Conservation (phyloP, 2,888 invertebrate genomes). For the Seira sanloemensis region DNA sequence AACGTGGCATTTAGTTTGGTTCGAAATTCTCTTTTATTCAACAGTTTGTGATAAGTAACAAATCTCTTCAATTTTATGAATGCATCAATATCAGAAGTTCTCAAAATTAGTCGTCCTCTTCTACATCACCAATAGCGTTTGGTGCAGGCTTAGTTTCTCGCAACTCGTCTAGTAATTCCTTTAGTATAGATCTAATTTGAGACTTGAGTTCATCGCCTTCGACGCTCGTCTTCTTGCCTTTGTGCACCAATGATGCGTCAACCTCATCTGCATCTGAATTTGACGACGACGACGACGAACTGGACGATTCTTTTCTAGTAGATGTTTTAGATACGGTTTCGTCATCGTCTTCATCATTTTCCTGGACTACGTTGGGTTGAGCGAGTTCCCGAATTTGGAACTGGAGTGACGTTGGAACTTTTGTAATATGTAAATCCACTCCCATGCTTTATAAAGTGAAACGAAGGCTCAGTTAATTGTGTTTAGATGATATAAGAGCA, state of each 20-base stretch:
- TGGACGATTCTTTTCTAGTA: neutral
- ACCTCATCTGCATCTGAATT: neutral
- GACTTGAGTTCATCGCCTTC: conserved; percentile 16
- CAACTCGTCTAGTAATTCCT: conserved; percentile 33
- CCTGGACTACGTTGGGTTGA: conserved; percentile 21
- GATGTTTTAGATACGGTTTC: neutral
- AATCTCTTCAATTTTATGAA: too few relatives aligned
- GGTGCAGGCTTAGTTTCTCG: too few relatives aligned
- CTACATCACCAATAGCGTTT: neutral
- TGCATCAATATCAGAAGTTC: neutral
- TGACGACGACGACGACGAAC: neutral
- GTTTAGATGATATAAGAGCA: neutral
- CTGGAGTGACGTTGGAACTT: conserved; percentile 36
- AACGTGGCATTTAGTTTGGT: too few relatives aligned
- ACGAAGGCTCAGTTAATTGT: neutral
- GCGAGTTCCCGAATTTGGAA: conserved; percentile 32
- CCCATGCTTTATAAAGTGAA: conserved; percentile 27
- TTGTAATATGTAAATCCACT: conserved; percentile 27
- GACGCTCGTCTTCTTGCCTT: too few relatives aligned
- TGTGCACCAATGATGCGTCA: neutral
- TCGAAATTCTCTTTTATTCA: too few relatives aligned
- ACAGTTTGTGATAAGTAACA: too few relatives aligned
- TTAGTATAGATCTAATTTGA: conserved; percentile 24
- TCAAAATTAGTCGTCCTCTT: neutral
- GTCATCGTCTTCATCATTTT: conserved; percentile 23